phyloP scores from a whole-genome alignment of 2,797 vertebrate species.

The Orientallactaga sibirica region DNA sequence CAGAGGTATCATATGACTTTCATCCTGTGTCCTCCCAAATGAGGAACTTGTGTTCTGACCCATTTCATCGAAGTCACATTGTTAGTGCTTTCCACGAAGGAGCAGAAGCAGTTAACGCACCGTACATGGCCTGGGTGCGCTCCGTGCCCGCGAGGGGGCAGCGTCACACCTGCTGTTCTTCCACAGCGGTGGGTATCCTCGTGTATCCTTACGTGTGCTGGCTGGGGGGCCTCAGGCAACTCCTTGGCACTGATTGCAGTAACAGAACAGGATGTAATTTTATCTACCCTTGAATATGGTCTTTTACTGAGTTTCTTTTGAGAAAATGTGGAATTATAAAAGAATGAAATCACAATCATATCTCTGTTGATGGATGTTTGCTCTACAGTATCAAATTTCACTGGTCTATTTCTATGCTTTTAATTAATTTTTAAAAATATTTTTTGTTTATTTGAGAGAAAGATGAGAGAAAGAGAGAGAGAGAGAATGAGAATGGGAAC shows the following conservation, averaged over 20 bases:
- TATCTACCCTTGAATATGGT: not conserved
- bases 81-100: not conserved
- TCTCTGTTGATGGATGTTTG: conserved; percentile 2
- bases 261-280: not conserved
- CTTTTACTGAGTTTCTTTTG: not conserved
- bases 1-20: not conserved
- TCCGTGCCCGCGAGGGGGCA: not conserved
- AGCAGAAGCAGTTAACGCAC: not conserved
- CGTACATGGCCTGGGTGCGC: accelerated
- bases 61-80: not conserved
- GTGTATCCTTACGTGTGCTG: not conserved
- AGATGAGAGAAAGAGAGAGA: too few relatives aligned
- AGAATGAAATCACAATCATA: not conserved
- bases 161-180: not conserved
- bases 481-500: too few relatives aligned
- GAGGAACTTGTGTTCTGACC: not conserved
- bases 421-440: too few relatives aligned
- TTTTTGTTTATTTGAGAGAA: too few relatives aligned
- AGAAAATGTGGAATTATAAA: not conserved
- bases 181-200: too few relatives aligned
- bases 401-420: not conserved
- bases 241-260: too few relatives aligned
- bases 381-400: not conserved
- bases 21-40: not conserved
- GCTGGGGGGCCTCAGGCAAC: not conserved